Evolutionary conservation across 1,140 invertebrate species (phyloP).

Genomic region (Drosophila sulfurigaster): DNA sequence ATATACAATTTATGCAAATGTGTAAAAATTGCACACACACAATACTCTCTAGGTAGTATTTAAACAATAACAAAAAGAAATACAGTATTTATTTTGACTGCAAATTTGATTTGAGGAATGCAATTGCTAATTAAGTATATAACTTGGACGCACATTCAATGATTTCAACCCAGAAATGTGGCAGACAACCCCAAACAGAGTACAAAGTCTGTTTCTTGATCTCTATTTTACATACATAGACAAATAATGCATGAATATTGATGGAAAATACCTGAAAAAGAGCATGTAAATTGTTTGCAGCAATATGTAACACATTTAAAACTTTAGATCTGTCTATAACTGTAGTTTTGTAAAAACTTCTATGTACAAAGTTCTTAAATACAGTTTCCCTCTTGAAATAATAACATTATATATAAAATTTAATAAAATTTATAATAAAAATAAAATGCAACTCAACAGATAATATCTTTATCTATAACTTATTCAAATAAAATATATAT

Average conservation of each 20-base stretch:
- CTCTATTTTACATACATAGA: not conserved
- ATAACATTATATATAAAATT: no score
- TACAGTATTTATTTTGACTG: conserved; percentile 3
- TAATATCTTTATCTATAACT: no score
- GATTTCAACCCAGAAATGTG: conserved; percentile 33
- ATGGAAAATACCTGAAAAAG: not conserved
- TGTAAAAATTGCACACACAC: conserved; percentile 14
- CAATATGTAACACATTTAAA: conserved; percentile 11
- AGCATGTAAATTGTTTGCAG: not conserved
- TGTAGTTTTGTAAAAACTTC: no score
- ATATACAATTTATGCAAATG: conserved; percentile 29
- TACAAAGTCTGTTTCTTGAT: conserved; percentile 9
- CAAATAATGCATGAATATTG: not conserved
- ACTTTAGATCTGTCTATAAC: no score
- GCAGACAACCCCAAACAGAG: conserved; percentile 36
- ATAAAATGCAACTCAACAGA: no score
- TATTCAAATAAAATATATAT: no score
- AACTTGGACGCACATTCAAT: conserved; percentile 8
- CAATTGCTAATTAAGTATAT: conserved; percentile 16
- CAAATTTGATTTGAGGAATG: conserved; percentile 13
- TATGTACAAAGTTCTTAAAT: no score
- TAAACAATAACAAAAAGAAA: conserved; percentile 1
- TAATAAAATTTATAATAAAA: no score
- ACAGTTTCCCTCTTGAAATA: no score
- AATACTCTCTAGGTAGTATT: conserved; percentile 9